Evolutionary conservation across 2,888 invertebrate genomes (phyloP), one percentile per base, ranked within the genome.

Genomic region (Epistrophella euchroma): DNA sequence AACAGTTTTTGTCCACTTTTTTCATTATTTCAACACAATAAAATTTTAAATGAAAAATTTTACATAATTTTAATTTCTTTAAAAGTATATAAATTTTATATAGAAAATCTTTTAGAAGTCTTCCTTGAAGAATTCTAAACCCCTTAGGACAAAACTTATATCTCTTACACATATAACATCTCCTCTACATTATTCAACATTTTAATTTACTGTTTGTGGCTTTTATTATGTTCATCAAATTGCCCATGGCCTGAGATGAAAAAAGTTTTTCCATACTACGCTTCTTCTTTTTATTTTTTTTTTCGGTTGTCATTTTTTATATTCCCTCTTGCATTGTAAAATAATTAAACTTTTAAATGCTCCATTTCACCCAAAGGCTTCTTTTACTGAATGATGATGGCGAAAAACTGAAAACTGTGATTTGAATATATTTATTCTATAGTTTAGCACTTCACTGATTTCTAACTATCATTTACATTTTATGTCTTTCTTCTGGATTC

Each of bases 331-430:
- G 82, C 50, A 77, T 86, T 77, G 77, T 82, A 70, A 82, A 86
- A 81, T 78, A 86, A 86, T 86, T 86, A 77, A 86, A 86, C 81
- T 86, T 77, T 70, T 82, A 78, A 86, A 82, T 71, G 86, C 77
- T 82, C 77, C 81, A 86, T 78, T 74, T 82, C 47, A 64, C 82
- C 77, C 74, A 37, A 56, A 56, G 77, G 70, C 80, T 62, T 22
- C 70, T 58, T 15, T 37, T 1, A 13, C 71, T 66, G 35, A 47
- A 64, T 47, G 52, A 45, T 72, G 64, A 68, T 52, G 56, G 25
- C 62, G 40, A 37, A 45, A 45, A 52, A 73, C 72, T 70, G 47
- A 35, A 73, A 68, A 68, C 71, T 74, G 56, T 70, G 81, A 86
- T 77, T 82, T 74, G 45, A 82, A 82, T 77, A 71, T 37, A 68